phyloP scores from a whole-genome alignment of 2,888 invertebrate species.

The Aricia artaxerxes region DNA sequence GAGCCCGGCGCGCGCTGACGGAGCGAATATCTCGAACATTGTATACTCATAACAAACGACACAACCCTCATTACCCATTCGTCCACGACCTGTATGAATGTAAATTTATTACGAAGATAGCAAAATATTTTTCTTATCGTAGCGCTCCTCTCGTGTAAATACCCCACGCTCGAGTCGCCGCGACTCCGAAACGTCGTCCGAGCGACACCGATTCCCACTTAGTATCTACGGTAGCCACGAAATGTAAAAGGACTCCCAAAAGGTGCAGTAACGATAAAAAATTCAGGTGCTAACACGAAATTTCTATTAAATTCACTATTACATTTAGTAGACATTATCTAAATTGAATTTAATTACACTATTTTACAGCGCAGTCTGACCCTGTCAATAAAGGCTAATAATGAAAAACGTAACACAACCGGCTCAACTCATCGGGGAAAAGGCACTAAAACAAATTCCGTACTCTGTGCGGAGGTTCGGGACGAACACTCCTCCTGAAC shows the following conservation, averaged over 20 bases:
- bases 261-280: slow-evolving; percentile 65
- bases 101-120: slow-evolving; percentile 45
- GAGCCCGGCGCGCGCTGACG: slow-evolving; percentile 46
- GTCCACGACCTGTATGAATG: slow-evolving; percentile 64
- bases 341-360: slow-evolving; percentile 69
- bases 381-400: slow-evolving; percentile 77
- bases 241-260: slow-evolving; percentile 57
- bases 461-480: neutral
- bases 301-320: slow-evolving; percentile 61
- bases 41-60: slow-evolving; percentile 74
- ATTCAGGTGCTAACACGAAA: slow-evolving; percentile 70
- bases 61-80: slow-evolving; percentile 76
- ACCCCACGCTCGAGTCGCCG: slow-evolving; percentile 37
- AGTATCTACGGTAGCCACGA: slow-evolving; percentile 52
- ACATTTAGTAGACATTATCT: slow-evolving; percentile 67
- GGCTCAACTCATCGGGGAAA: slow-evolving; percentile 18
- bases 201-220: slow-evolving; percentile 43
- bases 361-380: slow-evolving; percentile 70
- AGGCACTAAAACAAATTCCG: slow-evolving; percentile 30
- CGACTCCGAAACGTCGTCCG: slow-evolving; percentile 47
- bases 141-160: slow-evolving; percentile 45
- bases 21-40: slow-evolving; percentile 62
- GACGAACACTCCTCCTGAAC: neutral
- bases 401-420: slow-evolving; percentile 31
- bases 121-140: slow-evolving; percentile 38